phyloP scores from a whole-genome alignment of 2,797 vertebrate genomes.

The Dendrocincla tyrannina region DNA sequence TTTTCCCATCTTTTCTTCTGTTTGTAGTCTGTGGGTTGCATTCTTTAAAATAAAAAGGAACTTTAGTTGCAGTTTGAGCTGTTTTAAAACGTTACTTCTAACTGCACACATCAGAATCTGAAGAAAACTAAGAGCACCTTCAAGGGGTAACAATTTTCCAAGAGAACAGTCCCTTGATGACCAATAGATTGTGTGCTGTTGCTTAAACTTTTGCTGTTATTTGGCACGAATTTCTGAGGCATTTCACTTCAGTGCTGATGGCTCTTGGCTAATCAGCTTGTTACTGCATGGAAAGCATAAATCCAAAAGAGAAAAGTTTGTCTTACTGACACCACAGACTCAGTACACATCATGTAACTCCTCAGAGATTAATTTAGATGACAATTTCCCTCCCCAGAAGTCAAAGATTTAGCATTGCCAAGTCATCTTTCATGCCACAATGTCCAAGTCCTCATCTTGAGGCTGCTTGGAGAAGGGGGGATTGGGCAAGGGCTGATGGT shows the following conservation, averaged over 20 bases:
- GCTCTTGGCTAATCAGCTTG: background rate
- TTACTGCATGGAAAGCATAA: background rate
- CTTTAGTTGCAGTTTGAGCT: background rate
- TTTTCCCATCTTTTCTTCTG: background rate
- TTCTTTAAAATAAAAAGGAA: background rate
- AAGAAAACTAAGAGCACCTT: background rate
- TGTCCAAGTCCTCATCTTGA: background rate
- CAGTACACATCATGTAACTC: background rate
- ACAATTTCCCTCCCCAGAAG: background rate
- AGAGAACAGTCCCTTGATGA: background rate
- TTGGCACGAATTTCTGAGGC: background rate
- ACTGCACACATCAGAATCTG: background rate
- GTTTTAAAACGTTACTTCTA: background rate
- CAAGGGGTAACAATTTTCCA: background rate
- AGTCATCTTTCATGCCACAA: background rate
- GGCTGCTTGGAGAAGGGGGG: background rate
- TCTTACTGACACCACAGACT: background rate
- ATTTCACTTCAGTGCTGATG: background rate
- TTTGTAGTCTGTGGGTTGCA: background rate
- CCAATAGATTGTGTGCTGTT: background rate
- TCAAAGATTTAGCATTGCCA: background rate
- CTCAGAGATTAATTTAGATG: background rate
- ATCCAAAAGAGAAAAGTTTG: background rate
- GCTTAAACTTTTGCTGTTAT: background rate
- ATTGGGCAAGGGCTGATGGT: fast-evolving